These are phyloP conservation scores for Mechanitis mazaeus DNA, from an alignment of 2,888 invertebrate genomes.

Conservation along the genomic window DNA sequence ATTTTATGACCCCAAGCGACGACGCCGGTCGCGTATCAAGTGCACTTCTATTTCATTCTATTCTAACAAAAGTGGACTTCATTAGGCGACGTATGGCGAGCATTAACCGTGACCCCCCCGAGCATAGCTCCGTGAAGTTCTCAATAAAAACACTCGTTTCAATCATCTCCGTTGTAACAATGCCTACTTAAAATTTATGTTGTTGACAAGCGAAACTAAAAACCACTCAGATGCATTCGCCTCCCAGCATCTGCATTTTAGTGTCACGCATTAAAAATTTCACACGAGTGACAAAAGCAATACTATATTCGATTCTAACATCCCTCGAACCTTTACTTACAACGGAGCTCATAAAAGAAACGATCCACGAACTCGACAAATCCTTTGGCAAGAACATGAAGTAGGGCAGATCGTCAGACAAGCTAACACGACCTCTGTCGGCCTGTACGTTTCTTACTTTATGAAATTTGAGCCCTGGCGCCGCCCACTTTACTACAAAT, in stretches of 20 bases:
- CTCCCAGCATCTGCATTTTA: slow-evolving; percentile 59
- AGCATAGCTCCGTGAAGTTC: slow-evolving; percentile 57
- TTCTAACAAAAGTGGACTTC: slow-evolving; percentile 66
- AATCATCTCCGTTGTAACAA: slow-evolving; percentile 60
- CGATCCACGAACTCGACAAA: slow-evolving; percentile 71
- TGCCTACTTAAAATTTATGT: slow-evolving; percentile 67
- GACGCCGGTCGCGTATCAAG: slow-evolving; percentile 57
- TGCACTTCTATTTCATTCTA: slow-evolving; percentile 47
- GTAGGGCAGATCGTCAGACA: slow-evolving; percentile 73
- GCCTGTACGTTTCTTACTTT: slow-evolving; percentile 66
- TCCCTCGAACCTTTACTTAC: slow-evolving; percentile 67
- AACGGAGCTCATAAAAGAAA: slow-evolving; percentile 68
- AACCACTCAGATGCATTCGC: slow-evolving; percentile 42
- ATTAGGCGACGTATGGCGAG: slow-evolving; percentile 69
- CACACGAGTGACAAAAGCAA: slow-evolving; percentile 1
- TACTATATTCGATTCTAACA: slow-evolving; percentile 22
- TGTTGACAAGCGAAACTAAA: slow-evolving; percentile 67
- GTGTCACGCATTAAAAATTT: slow-evolving; percentile 36
- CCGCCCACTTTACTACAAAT: slow-evolving; percentile 76
- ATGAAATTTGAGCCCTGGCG: slow-evolving; percentile 70
- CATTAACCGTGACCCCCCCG: slow-evolving; percentile 68
- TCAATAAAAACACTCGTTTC: slow-evolving; percentile 62
- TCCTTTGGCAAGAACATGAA: slow-evolving; percentile 73
- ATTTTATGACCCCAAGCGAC: slow-evolving; percentile 48
- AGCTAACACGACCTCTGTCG: slow-evolving; percentile 67